A percentile compares a stretch with the other conserved stretches of the same genome.
Evolutionary conservation across 2,888 invertebrate species (phyloP).

Genomic region (Dione vanillae): DNA sequence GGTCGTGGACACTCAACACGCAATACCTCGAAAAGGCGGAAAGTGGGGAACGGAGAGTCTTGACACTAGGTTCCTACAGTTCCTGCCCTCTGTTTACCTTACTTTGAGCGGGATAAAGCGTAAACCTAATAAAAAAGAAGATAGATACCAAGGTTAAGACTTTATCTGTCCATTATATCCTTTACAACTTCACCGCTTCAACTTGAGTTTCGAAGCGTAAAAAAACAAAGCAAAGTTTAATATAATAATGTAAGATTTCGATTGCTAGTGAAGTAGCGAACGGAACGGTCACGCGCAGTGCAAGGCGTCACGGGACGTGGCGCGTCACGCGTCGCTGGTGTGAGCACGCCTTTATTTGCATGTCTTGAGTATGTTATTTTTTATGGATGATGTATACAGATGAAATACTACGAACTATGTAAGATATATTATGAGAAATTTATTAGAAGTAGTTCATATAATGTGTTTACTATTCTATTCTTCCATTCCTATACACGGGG

Average conservation of each 20-base stretch:
- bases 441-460: neutral
- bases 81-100: no score
- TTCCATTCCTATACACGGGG: no score
- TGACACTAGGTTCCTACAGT: no score
- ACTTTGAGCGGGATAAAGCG: no score
- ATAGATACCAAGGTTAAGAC: neutral
- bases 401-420: neutral
- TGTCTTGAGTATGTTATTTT: constrained; percentile 41
- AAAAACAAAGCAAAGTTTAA: constrained; percentile 60
- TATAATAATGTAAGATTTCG: constrained; percentile 61
- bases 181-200: constrained; percentile 63
- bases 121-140: no score
- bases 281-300: constrained; percentile 76
- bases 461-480: no score
- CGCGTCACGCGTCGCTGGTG: constrained; percentile 70
- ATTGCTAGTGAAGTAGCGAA: constrained; percentile 75
- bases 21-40: neutral
- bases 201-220: constrained; percentile 72
- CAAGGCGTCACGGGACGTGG: constrained; percentile 66
- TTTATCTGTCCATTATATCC: neutral
- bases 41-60: no score
- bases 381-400: constrained; percentile 20
- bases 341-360: constrained; percentile 76
- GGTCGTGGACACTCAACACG: neutral
- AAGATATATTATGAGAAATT: neutral